Evolutionary conservation across 2,888 invertebrate genomes (phyloP), one percentile per base, ranked within the genome.

Genomic region (Caenorhabditis zanzibari): DNA sequence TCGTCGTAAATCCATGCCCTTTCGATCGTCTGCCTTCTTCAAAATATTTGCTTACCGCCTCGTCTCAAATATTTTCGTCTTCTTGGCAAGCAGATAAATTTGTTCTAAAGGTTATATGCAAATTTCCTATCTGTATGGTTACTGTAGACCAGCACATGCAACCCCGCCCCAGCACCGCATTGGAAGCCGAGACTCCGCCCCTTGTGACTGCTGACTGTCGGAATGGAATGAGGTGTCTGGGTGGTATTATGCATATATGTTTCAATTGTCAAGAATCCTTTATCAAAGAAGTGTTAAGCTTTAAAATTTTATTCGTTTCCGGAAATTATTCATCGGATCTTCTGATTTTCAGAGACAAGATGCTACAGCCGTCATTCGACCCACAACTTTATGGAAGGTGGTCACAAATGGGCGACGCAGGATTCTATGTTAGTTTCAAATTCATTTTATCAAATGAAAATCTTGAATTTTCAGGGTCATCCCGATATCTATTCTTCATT

Each of bases 301-400:
- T 59, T 38, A 19, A 32, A 38, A 49, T 35, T 59, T 24, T 19
- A 52, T 44, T 24, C 44, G 28, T 32, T 49, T 19, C 9, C 41
- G 7, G 7, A 6, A 19, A n/a, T 47, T 16, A 16, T 38, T 49
- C n/a, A n/a, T 75, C 19, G 19, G 26, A 54, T n/a, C 9, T 26
- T 5, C 28, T 19, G 19, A 16, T 61, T 77, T 82, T 54, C 59
- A 83, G 83, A 71, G 83, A 83, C 19, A 83, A 79, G 35, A 83
- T 83, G 83, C 68, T 83, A 24, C 83, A 83, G 35, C 63, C 74
- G 19, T 64, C 83, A 32, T 79, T 83, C 52, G 79, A 83, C 47
- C 49, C 79, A 49, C 83, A 83, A 22, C 61, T 82, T 19, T 83
- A 83, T 61, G 74, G 79, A 22, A 54, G 83, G 41, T 83, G 83